phyloP scores from a whole-genome alignment of 1,140 invertebrate species.

The Brachionus angularis region DNA sequence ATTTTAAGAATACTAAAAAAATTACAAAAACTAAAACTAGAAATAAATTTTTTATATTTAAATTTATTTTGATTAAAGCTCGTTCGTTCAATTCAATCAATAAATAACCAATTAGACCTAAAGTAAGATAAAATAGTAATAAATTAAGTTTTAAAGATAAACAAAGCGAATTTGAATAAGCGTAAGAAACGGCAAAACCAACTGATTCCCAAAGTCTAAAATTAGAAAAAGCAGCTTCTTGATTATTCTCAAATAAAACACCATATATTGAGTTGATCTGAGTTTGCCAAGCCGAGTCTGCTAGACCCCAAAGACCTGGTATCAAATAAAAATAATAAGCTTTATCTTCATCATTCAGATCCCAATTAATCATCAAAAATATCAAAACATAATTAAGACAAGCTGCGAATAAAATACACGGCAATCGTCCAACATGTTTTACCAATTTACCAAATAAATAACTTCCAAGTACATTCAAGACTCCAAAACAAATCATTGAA shows the following conservation, averaged over 20 bases:
- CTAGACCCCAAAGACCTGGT: constrained; percentile 82
- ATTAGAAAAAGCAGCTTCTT: constrained; percentile 92
- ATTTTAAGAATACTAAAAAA: no score
- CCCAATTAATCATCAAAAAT: constrained; percentile 63
- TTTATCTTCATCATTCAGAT: constrained; percentile 68
- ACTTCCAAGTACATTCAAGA: constrained; percentile 81
- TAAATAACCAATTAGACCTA: constrained; percentile 10
- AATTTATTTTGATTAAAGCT: neutral
- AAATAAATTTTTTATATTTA: neutral
- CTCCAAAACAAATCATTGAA: constrained; percentile 90
- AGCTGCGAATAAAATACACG: constrained; percentile 71
- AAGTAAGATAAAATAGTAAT: constrained; percentile 61
- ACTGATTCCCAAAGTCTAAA: constrained; percentile 82
- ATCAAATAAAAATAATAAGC: constrained; percentile 76
- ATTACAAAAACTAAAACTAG: neutral
- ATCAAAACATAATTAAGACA: constrained; percentile 48
- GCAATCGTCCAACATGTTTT: constrained; percentile 81
- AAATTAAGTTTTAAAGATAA: constrained; percentile 84
- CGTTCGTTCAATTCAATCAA: neutral
- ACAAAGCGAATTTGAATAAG: constrained; percentile 69
- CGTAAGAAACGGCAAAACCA: constrained; percentile 86
- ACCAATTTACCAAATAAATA: constrained; percentile 81
- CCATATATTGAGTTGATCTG: constrained; percentile 89
- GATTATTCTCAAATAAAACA: constrained; percentile 78
- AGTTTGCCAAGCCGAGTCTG: constrained; percentile 83